A percentile compares a stretch with the other conserved stretches of the same genome.
Evolutionary conservation across 2,113 vertebrate genomes (phyloP).

Genomic region (Galeopterus variegatus): DNA sequence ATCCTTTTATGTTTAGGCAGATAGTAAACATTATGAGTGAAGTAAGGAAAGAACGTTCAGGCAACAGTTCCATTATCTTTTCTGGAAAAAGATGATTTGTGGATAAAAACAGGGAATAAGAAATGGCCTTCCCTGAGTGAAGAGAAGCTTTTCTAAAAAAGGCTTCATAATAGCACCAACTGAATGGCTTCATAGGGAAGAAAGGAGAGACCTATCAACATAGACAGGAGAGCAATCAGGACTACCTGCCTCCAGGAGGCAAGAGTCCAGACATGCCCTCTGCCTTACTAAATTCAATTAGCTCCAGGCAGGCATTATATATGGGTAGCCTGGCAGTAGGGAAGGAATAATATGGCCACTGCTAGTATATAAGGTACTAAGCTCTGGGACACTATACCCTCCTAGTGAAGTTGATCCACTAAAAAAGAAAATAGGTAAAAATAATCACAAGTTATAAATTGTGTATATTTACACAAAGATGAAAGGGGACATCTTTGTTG

Average conservation of each 20-base stretch:
- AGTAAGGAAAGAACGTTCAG: not conserved
- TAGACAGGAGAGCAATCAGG: not conserved
- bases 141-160: not conserved
- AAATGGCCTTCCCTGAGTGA: not conserved
- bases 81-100: not conserved
- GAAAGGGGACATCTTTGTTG: not conserved
- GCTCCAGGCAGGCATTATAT: not conserved
- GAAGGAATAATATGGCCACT: not conserved
- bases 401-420: not conserved
- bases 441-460: not conserved
- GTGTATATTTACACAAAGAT: not conserved
- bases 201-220: not conserved
- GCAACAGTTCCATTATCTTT: not conserved
- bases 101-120: not conserved
- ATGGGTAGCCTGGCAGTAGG: not conserved
- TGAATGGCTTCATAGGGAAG: not conserved
- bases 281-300: not conserved
- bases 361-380: not conserved
- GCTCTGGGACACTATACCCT: not conserved
- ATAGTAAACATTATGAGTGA: not conserved
- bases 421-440: slow-evolving; percentile 25
- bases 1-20: not conserved
- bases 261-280: not conserved
- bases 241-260: not conserved
- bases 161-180: not conserved